Base-by-base conservation (phyloP, 2,113 vertebrate species). In the Syrrhaptes paradoxus region DNA sequence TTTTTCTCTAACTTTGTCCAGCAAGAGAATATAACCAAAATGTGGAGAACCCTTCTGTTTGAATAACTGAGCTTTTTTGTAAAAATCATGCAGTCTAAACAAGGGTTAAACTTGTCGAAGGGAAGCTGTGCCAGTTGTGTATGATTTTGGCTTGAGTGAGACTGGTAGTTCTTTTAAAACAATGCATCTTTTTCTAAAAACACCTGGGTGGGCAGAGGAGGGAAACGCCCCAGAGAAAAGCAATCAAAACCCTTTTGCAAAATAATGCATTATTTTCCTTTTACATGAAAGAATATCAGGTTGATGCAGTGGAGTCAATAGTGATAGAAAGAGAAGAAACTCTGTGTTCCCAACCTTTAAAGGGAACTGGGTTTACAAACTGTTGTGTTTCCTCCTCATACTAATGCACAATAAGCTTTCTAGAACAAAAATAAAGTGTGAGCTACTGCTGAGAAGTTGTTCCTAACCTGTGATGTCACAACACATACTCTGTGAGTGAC, bases 191-290 rank as follows among this genome's bases (percentile, higher is more conserved):
- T 76, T 59, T 17, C 5, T 65, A 24, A 43, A 66, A 89, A 45
- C 19, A 31, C 7, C 1, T n/a, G 34, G 2, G 1, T 7, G 3
- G 19, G 10, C 5, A 4, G 29, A 18, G 8, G 17, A 12, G n/a
- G 8, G 7, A 13, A 43, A 12, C 14, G 26, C 8, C 4, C 6
- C 3, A 5, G 49, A 76, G 36, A 31, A 16, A 74, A 90, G 16
- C 5, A 7, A 28, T 36, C 5, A 57, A 67, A 45, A 32, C 2
- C 7, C 10, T 76, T 72, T 48, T 61, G 31, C 25, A 57, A 43
- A 76, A 43, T 17, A 19, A 4, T 17, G 3, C 22, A 5, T 66
- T 59, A n/a, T 87, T 94, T 92, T 74, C 25, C n/a, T 83, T 34
- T 34, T 80, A 86, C 45, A 67, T 59, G 26, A 48, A 75, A 38